Conservation (phyloP, 30 jellyfish, hydroid and myxozoan genomes). For the Hydractinia echinata region DNA sequence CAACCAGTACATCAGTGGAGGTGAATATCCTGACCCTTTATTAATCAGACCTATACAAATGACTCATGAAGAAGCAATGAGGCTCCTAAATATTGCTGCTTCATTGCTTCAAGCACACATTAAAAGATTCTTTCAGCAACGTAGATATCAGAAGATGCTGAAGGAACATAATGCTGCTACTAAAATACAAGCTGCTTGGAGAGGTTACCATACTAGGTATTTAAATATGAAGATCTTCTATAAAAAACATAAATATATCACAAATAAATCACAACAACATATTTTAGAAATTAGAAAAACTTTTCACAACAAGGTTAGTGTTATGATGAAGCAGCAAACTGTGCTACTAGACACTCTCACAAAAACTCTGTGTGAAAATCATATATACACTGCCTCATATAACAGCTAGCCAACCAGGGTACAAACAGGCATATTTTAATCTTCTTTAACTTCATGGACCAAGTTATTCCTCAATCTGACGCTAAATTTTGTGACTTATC, state of each 20-base stretch:
- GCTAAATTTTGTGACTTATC: too few species aligned
- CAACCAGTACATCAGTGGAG: background rate
- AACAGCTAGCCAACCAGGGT: background rate
- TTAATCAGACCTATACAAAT: slow-evolving; percentile 18
- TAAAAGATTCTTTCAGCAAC: slow-evolving; percentile 70
- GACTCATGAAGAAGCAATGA: slow-evolving; percentile 90
- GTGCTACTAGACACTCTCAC: too few species aligned
- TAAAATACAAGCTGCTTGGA: slow-evolving; percentile 90
- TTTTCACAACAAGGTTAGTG: too few species aligned
- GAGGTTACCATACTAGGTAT: slow-evolving; percentile 69
- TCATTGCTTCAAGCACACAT: slow-evolving; percentile 69
- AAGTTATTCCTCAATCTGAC: too few species aligned
- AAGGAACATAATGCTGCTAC: slow-evolving; percentile 69
- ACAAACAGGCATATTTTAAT: too few species aligned
- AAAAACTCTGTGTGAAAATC: too few species aligned
- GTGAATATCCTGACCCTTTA: background rate
- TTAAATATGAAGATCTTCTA: slow-evolving; percentile 22
- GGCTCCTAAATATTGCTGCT: slow-evolving; percentile 77
- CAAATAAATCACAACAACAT: slow-evolving; percentile 1
- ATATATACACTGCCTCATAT: background rate
- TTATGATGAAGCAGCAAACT: too few species aligned
- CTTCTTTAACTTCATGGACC: too few species aligned
- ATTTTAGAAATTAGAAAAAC: background rate
- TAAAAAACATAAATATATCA: background rate
- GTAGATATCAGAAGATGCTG: slow-evolving; percentile 33